Conservation (phyloP, 2,113 vertebrate species). For the Anhinga anhinga region DNA sequence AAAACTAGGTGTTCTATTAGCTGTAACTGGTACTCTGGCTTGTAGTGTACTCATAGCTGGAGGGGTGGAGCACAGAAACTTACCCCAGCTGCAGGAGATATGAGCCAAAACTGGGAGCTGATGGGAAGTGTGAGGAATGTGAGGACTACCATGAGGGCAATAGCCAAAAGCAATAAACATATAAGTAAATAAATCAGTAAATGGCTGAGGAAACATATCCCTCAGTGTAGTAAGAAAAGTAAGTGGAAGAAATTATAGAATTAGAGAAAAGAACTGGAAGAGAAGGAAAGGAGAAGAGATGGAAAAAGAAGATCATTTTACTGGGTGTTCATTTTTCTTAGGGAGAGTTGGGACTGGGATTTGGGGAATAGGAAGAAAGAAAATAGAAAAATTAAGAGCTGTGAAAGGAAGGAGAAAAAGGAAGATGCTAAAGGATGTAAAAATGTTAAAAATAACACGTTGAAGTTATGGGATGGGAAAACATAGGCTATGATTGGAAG, state of each 20-base stretch:
- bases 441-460: background rate
- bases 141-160: background rate
- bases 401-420: background rate
- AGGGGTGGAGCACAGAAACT: background rate
- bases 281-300: background rate
- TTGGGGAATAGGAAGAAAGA: background rate
- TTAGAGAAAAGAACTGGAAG: background rate
- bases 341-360: background rate
- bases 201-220: background rate
- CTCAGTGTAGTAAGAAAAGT: background rate
- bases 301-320: background rate
- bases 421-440: background rate
- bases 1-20: background rate
- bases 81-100: background rate
- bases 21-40: background rate
- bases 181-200: constrained; percentile 14
- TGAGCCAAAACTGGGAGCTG: background rate
- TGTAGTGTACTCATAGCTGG: background rate
- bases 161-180: background rate
- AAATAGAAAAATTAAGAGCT: background rate
- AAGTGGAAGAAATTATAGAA: background rate
- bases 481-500: background rate
- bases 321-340: background rate
- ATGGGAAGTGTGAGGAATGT: background rate
- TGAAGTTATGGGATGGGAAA: background rate